Base-by-base conservation (phyloP, 2,888 invertebrate species). In the Invenusta paracnida region DNA sequence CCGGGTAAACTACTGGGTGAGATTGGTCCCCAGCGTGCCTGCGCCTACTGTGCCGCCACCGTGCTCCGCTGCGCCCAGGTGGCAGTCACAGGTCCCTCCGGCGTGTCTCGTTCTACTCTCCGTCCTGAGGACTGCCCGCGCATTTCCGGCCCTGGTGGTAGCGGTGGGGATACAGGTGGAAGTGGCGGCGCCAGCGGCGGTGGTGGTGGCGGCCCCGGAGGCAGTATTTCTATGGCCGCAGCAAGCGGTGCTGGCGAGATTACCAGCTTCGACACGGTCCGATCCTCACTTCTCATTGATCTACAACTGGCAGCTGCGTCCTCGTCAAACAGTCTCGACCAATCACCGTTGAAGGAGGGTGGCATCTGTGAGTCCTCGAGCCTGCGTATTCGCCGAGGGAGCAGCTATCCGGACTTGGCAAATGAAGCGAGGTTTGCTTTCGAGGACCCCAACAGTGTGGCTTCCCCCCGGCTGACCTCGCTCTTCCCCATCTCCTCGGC, bases 51-150 rank as follows among this genome's bases (percentile, higher is more conserved):
- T 73, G 73, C 73, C 73, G 27, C 73, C 73, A 73, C 73, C 23
- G 73, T 73, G 73, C 73, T 73, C 17, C 73, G 73, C 73, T 73
- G 73, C 23, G 73, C 73, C 73, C 73, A 73, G 73, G 73, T 73
- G 23, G 23, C 73, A 25, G 73, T 73, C 17, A 73, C 5, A 5
- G 73, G 73, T 2, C 73, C 73, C 11, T 23, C 73, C 17, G 73
- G 73, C 11, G 73, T 73, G 23, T n/a, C n/a, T n/a, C n/a, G n/a
- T n/a, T n/a, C n/a, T n/a, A n/a, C n/a, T n/a, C n/a, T n/a, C n/a
- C 73, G 73, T 2, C 73, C 73, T 23, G 73, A 73, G 27, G 73
- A 73, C 73, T 73, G 23, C 73, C 2, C 73, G 2, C 73, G 73
- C 25, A 23, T 73, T 5, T 5, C 5, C 73, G 27, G 73, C 11